Evolutionary conservation across 1,140 invertebrate species (phyloP).

Genomic region (Mercenaria mercenaria): DNA sequence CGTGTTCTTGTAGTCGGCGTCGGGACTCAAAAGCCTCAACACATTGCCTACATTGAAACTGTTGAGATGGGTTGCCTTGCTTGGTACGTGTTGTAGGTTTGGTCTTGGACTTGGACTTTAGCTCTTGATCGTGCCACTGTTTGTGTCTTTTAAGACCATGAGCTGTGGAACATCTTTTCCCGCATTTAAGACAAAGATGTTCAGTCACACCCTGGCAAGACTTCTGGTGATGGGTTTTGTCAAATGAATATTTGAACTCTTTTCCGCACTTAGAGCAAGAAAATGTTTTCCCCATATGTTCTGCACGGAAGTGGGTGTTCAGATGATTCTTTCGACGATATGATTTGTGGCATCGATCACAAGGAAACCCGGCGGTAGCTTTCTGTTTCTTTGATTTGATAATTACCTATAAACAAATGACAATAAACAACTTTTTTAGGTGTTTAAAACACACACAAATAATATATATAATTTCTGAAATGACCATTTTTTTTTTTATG

Average conservation of each 20-base stretch:
- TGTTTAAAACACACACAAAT: too few relatives aligned
- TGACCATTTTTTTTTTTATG: too few relatives aligned
- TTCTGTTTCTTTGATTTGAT: too few relatives aligned
- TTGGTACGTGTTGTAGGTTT: background rate
- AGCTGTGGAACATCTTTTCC: background rate
- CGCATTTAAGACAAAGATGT: background rate
- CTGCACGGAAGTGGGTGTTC: too few relatives aligned
- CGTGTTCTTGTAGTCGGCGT: background rate
- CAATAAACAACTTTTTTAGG: too few relatives aligned
- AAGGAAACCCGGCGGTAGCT: too few relatives aligned
- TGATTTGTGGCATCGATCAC: too few relatives aligned
- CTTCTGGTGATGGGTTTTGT: background rate
- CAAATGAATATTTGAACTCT: background rate
- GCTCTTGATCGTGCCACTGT: background rate
- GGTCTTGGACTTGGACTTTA: background rate
- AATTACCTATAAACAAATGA: too few relatives aligned
- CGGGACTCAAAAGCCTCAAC: background rate
- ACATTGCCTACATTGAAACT: background rate
- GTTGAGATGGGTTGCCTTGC: background rate
- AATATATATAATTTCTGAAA: too few relatives aligned
- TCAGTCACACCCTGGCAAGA: background rate
- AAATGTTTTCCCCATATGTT: too few relatives aligned
- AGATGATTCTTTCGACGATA: too few relatives aligned
- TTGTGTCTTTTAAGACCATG: background rate
- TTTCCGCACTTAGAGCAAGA: background rate